A percentile compares a stretch with the other conserved stretches of the same genome.
Conservation (phyloP, 2,797 vertebrate genomes). For the Tenualosa ilisha region DNA sequence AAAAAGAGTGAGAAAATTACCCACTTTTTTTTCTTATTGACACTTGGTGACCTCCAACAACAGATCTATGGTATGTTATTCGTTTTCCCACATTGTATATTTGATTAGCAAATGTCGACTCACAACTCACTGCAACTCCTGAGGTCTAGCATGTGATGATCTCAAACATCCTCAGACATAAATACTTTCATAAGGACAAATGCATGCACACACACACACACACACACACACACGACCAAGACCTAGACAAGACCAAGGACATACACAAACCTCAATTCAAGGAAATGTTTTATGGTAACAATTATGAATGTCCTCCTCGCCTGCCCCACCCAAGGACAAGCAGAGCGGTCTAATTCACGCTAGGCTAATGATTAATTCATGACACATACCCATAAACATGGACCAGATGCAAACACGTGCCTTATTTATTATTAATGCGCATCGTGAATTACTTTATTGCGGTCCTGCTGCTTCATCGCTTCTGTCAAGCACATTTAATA, state of each 20-base stretch:
- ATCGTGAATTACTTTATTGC: background rate
- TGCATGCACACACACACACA: background rate
- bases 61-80: no score
- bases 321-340: background rate
- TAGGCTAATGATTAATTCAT: background rate
- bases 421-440: background rate
- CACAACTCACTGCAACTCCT: no score
- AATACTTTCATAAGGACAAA: background rate
- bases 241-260: background rate
- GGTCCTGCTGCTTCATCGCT: background rate
- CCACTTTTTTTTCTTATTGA: no score
- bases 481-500: constrained; percentile 1
- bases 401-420: background rate
- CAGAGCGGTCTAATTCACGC: background rate
- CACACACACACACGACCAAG: background rate
- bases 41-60: no score
- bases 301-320: background rate
- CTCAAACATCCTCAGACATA: no score
- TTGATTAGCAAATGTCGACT: no score
- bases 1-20: no score
- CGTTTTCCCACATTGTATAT: no score
- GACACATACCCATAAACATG: background rate
- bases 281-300: background rate
- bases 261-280: background rate
- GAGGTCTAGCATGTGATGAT: no score